Conservation (phyloP, 2,113 vertebrate species). For the Chamaea fasciata region DNA sequence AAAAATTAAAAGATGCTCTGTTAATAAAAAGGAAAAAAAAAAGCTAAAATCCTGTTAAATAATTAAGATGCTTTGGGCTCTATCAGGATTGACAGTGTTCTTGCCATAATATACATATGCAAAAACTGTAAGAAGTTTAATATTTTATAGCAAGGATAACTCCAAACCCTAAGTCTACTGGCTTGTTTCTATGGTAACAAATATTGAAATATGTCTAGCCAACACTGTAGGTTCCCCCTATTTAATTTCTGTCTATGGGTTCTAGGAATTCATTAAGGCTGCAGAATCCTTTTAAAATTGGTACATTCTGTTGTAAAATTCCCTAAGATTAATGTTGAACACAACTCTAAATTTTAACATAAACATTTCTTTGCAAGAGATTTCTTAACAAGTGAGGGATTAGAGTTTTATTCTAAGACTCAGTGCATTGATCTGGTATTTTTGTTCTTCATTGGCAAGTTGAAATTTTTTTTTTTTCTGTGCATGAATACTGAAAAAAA, state of each 20-base stretch:
- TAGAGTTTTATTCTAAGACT: not conserved
- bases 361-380: slow-evolving; percentile 52
- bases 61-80: slow-evolving; percentile 56
- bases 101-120: slow-evolving; percentile 56
- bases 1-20: not conserved
- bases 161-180: slow-evolving; percentile 69
- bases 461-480: not conserved
- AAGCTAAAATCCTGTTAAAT: slow-evolving; percentile 46
- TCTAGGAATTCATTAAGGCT: slow-evolving; percentile 65
- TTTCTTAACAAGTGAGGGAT: slow-evolving; percentile 14
- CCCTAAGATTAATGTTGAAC: slow-evolving; percentile 33
- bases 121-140: slow-evolving; percentile 72
- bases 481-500: slow-evolving; percentile 8
- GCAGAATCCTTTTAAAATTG: slow-evolving; percentile 43
- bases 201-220: slow-evolving; percentile 71
- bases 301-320: slow-evolving; percentile 47
- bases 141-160: slow-evolving; percentile 75
- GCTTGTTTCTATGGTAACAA: slow-evolving; percentile 78
- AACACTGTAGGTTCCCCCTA: slow-evolving; percentile 53
- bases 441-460: slow-evolving; percentile 1
- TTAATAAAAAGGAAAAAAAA: not conserved
- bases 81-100: slow-evolving; percentile 50
- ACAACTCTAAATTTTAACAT: slow-evolving; percentile 54
- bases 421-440: not conserved
- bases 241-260: slow-evolving; percentile 67